phyloP scores from a whole-genome alignment of 2,797 vertebrate species.

The Thamnophis elegans region DNA sequence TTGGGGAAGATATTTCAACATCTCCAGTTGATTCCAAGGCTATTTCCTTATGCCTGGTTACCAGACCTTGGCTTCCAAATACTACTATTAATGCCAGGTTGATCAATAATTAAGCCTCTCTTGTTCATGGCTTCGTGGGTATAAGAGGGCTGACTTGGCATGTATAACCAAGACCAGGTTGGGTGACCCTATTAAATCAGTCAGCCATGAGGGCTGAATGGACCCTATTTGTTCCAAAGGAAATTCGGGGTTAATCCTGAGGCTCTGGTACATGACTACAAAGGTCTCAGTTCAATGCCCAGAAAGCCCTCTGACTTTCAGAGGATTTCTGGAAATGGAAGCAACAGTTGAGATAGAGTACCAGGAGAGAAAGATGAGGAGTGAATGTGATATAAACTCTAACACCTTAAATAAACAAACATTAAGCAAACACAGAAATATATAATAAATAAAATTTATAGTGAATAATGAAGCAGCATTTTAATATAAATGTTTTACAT shows the following conservation, averaged over 20 bases:
- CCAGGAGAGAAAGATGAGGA: neutral
- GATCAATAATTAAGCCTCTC: neutral
- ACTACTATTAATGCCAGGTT: neutral
- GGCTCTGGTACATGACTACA: neutral
- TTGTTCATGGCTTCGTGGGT: neutral
- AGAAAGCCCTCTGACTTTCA: neutral
- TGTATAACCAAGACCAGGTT: neutral
- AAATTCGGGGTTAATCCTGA: neutral
- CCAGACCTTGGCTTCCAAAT: neutral
- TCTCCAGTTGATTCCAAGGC: neutral
- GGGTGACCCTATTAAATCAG: neutral
- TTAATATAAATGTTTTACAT: constrained; percentile 27
- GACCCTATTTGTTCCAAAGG: neutral
- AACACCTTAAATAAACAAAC: neutral
- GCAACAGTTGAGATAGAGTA: neutral
- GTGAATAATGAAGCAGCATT: neutral
- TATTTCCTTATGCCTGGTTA: neutral
- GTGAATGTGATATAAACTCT: neutral
- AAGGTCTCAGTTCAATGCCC: neutral
- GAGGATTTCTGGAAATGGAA: neutral
- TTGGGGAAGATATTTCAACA: neutral
- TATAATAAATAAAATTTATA: constrained; percentile 29
- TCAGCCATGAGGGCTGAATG: neutral
- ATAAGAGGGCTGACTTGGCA: neutral
- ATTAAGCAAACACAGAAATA: neutral